These are phyloP conservation scores for Notechis scutatus DNA, from an alignment of 2,113 vertebrate species.

Conservation along the genomic window DNA sequence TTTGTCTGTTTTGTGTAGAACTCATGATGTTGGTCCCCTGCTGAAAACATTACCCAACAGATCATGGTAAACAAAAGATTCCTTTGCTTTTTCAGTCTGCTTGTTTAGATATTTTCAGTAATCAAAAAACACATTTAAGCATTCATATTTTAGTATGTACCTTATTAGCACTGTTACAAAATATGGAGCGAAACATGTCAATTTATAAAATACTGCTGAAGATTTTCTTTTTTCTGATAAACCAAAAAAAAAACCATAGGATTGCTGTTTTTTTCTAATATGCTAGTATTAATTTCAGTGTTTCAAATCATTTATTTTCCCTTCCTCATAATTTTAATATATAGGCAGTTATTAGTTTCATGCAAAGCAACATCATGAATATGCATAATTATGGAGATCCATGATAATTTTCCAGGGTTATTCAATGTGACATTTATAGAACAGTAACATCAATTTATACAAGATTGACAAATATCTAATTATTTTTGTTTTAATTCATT, in stretches of 20 bases:
- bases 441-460: conserved; percentile 81
- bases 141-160: conserved; percentile 55
- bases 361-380: conserved; percentile 88
- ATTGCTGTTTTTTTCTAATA: conserved; percentile 70
- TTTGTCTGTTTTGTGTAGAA: conserved; percentile 40
- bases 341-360: conserved; percentile 70
- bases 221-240: conserved; percentile 54
- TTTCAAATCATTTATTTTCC: conserved; percentile 68
- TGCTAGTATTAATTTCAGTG: conserved; percentile 75
- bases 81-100: background rate
- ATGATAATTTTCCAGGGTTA: conserved; percentile 89
- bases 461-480: conserved; percentile 86
- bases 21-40: background rate
- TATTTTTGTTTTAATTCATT: conserved; percentile 74
- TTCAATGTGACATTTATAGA: conserved; percentile 87
- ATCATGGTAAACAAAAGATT: fast-evolving
- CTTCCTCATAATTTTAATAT: conserved; percentile 32
- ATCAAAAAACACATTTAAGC: conserved; percentile 40
- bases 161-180: conserved; percentile 53
- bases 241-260: conserved; percentile 49
- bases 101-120: conserved; percentile 21
- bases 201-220: conserved; percentile 27
- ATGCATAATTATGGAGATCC: conserved; percentile 88
- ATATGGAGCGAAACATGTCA: conserved; percentile 48
- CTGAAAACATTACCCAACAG: conserved; percentile 33